Evolutionary conservation across 2,797 vertebrate genomes (phyloP), one percentile per base, ranked within the genome.

Genomic region (Coregonus sp.): DNA sequence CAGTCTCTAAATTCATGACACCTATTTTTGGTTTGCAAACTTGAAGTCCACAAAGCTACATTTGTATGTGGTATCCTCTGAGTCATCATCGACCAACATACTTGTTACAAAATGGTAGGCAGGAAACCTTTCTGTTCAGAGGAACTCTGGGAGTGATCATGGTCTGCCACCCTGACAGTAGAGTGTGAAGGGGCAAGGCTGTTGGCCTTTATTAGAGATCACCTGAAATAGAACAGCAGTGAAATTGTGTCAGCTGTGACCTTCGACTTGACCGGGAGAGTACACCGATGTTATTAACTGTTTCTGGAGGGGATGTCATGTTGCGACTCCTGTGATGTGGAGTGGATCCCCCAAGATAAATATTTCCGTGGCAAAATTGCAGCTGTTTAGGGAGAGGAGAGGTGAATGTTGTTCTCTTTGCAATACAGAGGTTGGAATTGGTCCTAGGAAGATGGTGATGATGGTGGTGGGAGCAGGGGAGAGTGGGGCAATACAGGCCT

Each of bases 211-310:
- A 87, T 88, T 86, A 85, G 76, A 67, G 75, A 74, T 73, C 76
- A 76, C 71, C 78, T 81, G 78, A 80, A 79, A 89, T 78, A 86
- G 81, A 82, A 78, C 81, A 81, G 80, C 72, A 50, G 71, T 68
- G 77, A 83, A 81, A 82, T 77, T 78, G 66, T 80, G 84, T 83
- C 59, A 67, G 59, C 33, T 63, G 70, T 88, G 88, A 89, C 90
- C 86, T 88, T 91, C 85, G 82, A 78, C 84, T 80, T 82, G 81
- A 85, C 84, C 85, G 73, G 66, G 81, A 75, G 63, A 54, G 63
- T 74, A 80, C 73, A 74, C 12, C 74, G 52, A 85, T 85, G 68
- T 85, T 85, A 89, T 88, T 85, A 87, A 85, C 71, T 86, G 73
- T 79, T 89, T 79, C 47, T 80, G 76, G 72, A 70, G 73, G 18